Percentiles rank a stretch among this genome's conserved stretches.
Evolutionary conservation across 2,113 vertebrate species (phyloP).

Genomic region (Hemicordylus capensis): DNA sequence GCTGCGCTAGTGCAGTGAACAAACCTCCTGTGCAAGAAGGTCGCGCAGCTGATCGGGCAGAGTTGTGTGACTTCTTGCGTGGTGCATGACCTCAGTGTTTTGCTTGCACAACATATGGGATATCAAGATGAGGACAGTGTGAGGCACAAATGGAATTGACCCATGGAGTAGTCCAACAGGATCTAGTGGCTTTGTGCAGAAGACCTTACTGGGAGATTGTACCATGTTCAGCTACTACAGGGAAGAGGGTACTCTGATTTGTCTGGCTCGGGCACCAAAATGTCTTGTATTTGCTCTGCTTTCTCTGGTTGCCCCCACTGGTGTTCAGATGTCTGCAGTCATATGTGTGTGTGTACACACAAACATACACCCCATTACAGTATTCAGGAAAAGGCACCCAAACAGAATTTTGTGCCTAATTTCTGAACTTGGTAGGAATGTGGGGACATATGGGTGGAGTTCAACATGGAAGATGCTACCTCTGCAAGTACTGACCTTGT

Average conservation of each 20-base stretch:
- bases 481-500: neutral
- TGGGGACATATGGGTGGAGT: neutral
- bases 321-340: no score
- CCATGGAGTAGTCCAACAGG: neutral
- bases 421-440: constrained; percentile 4
- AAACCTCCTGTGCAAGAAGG: no score
- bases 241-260: neutral
- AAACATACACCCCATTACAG: neutral
- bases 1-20: no score
- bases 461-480: neutral
- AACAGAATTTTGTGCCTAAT: constrained; percentile 12
- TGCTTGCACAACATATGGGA: no score
- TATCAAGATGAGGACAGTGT: no score
- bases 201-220: neutral
- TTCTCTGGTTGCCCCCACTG: neutral
- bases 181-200: neutral
- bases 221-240: neutral
- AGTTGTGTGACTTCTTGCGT: no score
- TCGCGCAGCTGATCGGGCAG: no score
- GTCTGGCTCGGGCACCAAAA: neutral
- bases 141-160: no score
- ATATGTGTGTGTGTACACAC: neutral
- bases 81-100: no score
- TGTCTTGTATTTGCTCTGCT: neutral
- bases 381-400: neutral